These are phyloP conservation scores for Uloborus plumipes DNA, from an alignment of 2,888 invertebrate species.

Conservation along the genomic window DNA sequence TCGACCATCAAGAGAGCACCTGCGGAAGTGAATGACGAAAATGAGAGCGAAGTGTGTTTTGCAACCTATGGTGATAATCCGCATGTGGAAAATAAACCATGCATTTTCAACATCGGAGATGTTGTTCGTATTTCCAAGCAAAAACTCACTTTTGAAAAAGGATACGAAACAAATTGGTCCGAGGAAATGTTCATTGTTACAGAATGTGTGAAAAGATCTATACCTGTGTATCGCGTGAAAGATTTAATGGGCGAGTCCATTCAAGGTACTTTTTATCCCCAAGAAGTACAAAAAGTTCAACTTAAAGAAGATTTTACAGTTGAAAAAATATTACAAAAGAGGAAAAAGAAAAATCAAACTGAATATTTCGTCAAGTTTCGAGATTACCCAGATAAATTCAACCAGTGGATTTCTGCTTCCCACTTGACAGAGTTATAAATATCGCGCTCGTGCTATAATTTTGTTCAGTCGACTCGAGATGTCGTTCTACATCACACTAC, in stretches of 20 bases:
- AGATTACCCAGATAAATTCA: constrained; percentile 15
- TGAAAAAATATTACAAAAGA: constrained; percentile 29
- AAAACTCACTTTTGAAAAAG: too few species aligned
- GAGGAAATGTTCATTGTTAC: constrained; percentile 28
- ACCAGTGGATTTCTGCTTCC: not conserved
- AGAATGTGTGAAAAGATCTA: constrained; percentile 28
- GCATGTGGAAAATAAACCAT: not conserved
- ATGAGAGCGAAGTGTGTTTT: constrained; percentile 8
- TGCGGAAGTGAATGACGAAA: not conserved
- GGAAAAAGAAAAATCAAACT: constrained; percentile 20
- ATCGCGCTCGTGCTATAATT: too few species aligned
- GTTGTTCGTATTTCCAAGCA: too few species aligned
- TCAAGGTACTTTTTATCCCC: constrained; percentile 18
- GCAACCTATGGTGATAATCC: not conserved
- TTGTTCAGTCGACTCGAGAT: too few species aligned
- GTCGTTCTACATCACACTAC: too few species aligned
- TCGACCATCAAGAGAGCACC: too few species aligned
- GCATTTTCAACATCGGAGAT: constrained; percentile 6
- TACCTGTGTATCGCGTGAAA: constrained; percentile 1
- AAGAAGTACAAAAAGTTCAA: constrained; percentile 40
- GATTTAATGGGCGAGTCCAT: constrained; percentile 12
- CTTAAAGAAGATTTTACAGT: constrained; percentile 3
- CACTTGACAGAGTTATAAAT: too few species aligned
- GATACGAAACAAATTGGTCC: constrained; percentile 34
- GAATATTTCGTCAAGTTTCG: too few species aligned